Evolutionary conservation across 64 coral and sea anemone genomes (phyloP), one percentile per base, ranked within the genome.

Genomic region (Cladopsammia gracilis): DNA sequence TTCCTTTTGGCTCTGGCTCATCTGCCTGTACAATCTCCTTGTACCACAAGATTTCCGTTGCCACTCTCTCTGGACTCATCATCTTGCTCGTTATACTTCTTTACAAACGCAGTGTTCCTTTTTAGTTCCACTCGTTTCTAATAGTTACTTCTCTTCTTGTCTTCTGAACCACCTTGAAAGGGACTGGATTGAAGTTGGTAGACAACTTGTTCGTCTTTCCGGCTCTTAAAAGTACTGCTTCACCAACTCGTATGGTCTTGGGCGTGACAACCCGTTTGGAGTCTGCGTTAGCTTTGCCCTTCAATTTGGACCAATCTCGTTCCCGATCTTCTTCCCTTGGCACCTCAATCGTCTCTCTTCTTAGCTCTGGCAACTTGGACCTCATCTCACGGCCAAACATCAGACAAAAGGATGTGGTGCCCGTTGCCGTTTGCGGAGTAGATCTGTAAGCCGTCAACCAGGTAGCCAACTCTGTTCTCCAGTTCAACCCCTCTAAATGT

Each of bases 321-420:
- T 82, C 52, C 12, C 22, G n/a, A 12, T 58, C 53, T 80, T 80
- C 51, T 19, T 82, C 78, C 6, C 18, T 45, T 15, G 54, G 10
- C 10, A 59, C 53, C 10, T 23, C 4, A 3, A n/a, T 14, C n/a
- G n/a, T n/a, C 14, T 82, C 78, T 59, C 78, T 23, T 25, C 8
- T 82, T 46, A 82, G 11, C 23, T 82, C 56, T 16, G 7, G 56
- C 34, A 82, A 45, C 14, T 82, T 82, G 1, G 56, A 42, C 24
- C 52, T 25, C 52, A 59, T 59, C 23, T 82, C 78, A 5, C 78
- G 6, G 3, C 78, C 51, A 22, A 80, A 80, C 77, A 80, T 80
- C 50, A 80, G 18, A 18, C 10, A 61, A 24, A 25, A 82, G 3
- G 52, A 19, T 8, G 53, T 42, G 11, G 53, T n/a, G 8, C 78